Conservation (phyloP, 2,113 vertebrate genomes). For the Oncorhynchus clarkii region DNA sequence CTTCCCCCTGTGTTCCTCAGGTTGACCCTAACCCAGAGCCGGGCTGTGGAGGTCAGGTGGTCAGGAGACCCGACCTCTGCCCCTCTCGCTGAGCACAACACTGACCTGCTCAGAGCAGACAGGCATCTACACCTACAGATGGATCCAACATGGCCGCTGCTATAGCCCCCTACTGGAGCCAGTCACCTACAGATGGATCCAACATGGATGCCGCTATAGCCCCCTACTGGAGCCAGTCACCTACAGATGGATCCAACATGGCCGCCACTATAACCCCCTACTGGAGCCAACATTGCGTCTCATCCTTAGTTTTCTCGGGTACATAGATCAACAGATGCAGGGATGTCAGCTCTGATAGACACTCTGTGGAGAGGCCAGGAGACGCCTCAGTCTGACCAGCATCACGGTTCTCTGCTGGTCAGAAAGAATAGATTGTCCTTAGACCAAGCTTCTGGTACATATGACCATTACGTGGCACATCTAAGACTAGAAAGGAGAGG, state of each 20-base stretch:
- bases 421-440: background rate
- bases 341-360: slow-evolving; percentile 9
- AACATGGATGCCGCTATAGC: background rate
- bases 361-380: background rate
- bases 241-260: background rate
- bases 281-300: background rate
- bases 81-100: slow-evolving; percentile 85
- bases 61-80: slow-evolving; percentile 79
- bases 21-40: slow-evolving; percentile 92
- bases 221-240: background rate
- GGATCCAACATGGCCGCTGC: background rate
- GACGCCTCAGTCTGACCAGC: background rate
- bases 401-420: background rate
- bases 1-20: slow-evolving; percentile 53
- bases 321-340: background rate
- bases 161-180: background rate
- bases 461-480: slow-evolving; percentile 14
- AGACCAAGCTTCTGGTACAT: background rate
- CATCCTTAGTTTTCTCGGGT: background rate
- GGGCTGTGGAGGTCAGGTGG: slow-evolving; percentile 34
- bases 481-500: slow-evolving; percentile 15
- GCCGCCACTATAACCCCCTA: background rate
- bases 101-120: background rate
- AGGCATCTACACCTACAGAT: background rate
- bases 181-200: background rate